Evolutionary conservation across 2,888 invertebrate species (phyloP), one percentile per base, ranked within the genome.

Genomic region (Melanchra persicariae): DNA sequence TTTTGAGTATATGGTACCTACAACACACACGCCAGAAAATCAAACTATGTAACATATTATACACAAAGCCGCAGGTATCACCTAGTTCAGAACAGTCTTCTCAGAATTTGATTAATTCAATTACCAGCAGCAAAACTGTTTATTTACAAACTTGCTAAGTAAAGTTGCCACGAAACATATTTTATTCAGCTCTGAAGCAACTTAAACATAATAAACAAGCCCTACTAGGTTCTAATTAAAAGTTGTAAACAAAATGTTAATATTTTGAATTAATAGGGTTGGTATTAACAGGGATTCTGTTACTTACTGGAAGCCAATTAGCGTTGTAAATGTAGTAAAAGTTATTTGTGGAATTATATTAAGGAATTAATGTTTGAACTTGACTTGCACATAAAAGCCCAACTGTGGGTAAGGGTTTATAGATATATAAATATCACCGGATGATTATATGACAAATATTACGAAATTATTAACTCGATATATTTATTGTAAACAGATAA

Each of bases 221-320:
- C 40, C 24, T 30, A 59, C 65, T 70, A 51, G 59, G 15, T 82
- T 66, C 75, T 81, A 82, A 81, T 81, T 81, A 81, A 82, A 82
- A 81, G 75, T 82, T 81, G 37, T 54, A 60, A 80, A 71, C 69
- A 58, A 79, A 82, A 79, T 75, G 59, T 79, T 58, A 62, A 74
- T 78, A 70, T 68, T 81, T 54, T 61, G 66, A 69, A 73, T 79
- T 69, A 79, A 57, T 51, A 58, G 26, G 63, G 67, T 51, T 67
- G 30, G 47, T 49, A 63, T 51, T 34, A 68, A 57, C 61, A 45
- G 34, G n/a, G 26, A 49, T 47, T 30, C 22, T 45, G 40, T 22
- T 49, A 45, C 34, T 1, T 34, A 26, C 12, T 47, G 55, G 51
- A 22, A 63, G 24, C 79, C 54, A 82, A 73, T 82, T 80, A 69